Conservation (phyloP, 2,797 vertebrate species). For the Acestrorhynchus altus region DNA sequence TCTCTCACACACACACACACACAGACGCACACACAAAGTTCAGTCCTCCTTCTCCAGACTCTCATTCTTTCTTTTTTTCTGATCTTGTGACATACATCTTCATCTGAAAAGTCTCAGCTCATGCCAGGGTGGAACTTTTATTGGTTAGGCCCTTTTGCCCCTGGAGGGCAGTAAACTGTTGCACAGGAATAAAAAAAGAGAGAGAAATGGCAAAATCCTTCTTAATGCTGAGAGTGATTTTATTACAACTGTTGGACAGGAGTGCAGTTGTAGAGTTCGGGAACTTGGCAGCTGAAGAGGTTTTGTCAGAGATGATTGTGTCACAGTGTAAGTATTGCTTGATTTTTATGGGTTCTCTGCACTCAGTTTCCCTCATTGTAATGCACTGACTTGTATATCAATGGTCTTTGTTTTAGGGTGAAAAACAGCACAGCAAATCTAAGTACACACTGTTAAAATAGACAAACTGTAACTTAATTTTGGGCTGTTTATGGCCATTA, state of each 20-base stretch:
- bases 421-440: not conserved
- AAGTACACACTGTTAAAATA: not conserved
- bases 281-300: conserved; percentile 52
- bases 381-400: conserved; percentile 14
- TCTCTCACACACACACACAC: too few relatives aligned
- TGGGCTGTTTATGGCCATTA: not conserved
- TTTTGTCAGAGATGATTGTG: conserved; percentile 54
- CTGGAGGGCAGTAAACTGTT: conserved; percentile 77
- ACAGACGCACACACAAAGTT: too few relatives aligned
- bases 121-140: conserved; percentile 80
- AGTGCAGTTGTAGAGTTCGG: conserved; percentile 66
- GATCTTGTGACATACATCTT: conserved; percentile 79
- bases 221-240: conserved; percentile 78
- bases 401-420: conserved; percentile 19
- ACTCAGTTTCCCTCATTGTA: conserved; percentile 39
- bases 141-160: conserved; percentile 77
- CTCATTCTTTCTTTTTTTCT: conserved; percentile 46
- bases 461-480: conserved; percentile 31
- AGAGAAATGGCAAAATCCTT: conserved; percentile 78
- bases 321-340: conserved; percentile 49
- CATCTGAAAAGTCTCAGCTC: conserved; percentile 77
- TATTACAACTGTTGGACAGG: conserved; percentile 76
- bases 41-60: conserved; percentile 38
- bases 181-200: conserved; percentile 78
- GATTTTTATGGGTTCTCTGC: conserved; percentile 43